Conservation (phyloP, 2,113 vertebrate genomes). For the Callorhinus ursinus region DNA sequence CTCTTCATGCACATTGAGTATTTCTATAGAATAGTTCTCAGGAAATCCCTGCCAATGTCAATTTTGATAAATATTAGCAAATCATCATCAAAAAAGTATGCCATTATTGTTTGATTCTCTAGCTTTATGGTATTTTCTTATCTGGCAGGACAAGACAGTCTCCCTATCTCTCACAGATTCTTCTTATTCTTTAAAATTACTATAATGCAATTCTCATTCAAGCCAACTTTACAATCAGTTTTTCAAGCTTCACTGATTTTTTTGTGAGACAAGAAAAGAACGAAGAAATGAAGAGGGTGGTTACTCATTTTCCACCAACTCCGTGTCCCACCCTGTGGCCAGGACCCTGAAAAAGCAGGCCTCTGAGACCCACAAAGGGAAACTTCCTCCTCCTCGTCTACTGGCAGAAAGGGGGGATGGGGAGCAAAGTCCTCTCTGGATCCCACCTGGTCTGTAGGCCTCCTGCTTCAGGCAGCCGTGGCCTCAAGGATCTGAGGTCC, state of each 20-base stretch:
- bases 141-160: not conserved
- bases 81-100: not conserved
- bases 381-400: not conserved
- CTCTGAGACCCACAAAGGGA: not conserved
- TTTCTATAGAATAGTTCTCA: not conserved
- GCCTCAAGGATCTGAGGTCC: not conserved
- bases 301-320: not conserved
- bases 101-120: not conserved
- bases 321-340: not conserved
- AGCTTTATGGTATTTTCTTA: not conserved
- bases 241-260: not conserved
- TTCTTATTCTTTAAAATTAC: not conserved
- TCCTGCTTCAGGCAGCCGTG: not conserved
- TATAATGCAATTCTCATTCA: not conserved
- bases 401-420: rapidly evolving
- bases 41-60: not conserved
- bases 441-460: not conserved
- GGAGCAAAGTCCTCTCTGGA: not conserved
- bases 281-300: not conserved
- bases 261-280: not conserved
- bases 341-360: not conserved
- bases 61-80: not conserved
- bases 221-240: not conserved
- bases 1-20: not conserved
- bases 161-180: not conserved